Percentiles rank a stretch among this genome's conserved stretches.
phyloP scores from a whole-genome alignment of 2,113 vertebrate species.

The Galbula dea region DNA sequence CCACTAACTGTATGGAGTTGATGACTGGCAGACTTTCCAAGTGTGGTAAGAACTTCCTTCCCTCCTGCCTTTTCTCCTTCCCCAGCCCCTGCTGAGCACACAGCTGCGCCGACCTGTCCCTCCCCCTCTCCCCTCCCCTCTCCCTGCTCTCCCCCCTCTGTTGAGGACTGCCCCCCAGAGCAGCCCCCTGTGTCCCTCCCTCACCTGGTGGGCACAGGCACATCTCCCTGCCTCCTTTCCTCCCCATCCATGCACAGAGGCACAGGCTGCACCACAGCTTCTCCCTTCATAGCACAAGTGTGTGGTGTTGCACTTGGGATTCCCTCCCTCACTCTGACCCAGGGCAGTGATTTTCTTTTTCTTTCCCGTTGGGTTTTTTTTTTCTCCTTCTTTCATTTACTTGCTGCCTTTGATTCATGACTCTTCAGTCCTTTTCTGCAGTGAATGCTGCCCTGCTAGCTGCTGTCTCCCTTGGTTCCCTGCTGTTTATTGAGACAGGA shows the following conservation, averaged over 20 bases:
- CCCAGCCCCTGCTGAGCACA: constrained; percentile 37
- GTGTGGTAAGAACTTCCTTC: constrained; percentile 88
- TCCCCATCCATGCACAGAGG: constrained; percentile 23
- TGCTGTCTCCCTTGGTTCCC: constrained; percentile 17
- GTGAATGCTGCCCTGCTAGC: constrained; percentile 42
- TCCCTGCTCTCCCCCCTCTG: constrained; percentile 23
- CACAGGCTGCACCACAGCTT: constrained; percentile 34
- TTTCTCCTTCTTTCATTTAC: constrained; percentile 11
- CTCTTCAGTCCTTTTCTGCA: constrained; percentile 39
- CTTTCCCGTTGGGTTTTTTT: neutral
- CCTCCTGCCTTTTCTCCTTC: constrained; percentile 60
- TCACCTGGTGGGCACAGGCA: neutral
- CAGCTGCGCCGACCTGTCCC: constrained; percentile 3
- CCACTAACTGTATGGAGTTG: constrained; percentile 85
- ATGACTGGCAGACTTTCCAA: constrained; percentile 91
- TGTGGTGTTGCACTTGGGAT: constrained; percentile 43
- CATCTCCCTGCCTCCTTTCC: neutral
- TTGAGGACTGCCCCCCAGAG: neutral
- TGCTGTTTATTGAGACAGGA: constrained; percentile 26
- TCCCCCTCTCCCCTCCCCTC: neutral
- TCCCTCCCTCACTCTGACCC: constrained; percentile 8
- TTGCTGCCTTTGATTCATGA: constrained; percentile 3
- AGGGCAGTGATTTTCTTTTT: constrained; percentile 15
- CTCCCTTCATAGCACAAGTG: constrained; percentile 17
- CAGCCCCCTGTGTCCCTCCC: constrained; percentile 9